These are phyloP conservation scores for Suillia variegata DNA, from an alignment of 2,888 invertebrate genomes.

Conservation along the genomic window DNA sequence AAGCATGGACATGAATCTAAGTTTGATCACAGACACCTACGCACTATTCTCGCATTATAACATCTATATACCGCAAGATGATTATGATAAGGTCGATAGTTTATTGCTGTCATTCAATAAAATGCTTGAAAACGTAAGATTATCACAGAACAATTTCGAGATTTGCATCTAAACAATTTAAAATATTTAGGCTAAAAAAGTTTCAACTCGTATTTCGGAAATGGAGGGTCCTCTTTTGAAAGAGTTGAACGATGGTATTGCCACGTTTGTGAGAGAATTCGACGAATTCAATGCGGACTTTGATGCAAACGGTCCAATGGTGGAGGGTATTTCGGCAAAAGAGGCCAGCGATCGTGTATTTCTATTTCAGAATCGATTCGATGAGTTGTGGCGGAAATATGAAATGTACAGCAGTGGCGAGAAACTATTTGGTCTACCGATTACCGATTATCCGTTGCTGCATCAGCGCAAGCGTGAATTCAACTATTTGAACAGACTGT, in stretches of 20 bases:
- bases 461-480: conserved; percentile 82
- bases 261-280: conserved; percentile 70
- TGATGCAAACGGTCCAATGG: conserved; percentile 82
- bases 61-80: conserved; percentile 75
- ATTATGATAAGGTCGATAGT: conserved; percentile 78
- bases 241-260: conserved; percentile 75
- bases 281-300: conserved; percentile 74
- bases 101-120: conserved; percentile 78
- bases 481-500: conserved; percentile 81
- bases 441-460: conserved; percentile 81
- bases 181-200: conserved; percentile 46
- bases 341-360: conserved; percentile 84
- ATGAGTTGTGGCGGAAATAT: conserved; percentile 80
- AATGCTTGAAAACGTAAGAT: conserved; percentile 73
- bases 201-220: conserved; percentile 64
- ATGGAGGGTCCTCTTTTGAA: conserved; percentile 73
- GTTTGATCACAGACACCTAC: conserved; percentile 81
- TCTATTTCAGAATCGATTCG: conserved; percentile 79
- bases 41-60: conserved; percentile 70
- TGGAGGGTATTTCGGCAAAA: conserved; percentile 78
- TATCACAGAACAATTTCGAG: not conserved
- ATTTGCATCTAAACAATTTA: not conserved
- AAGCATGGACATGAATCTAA: conserved; percentile 76
- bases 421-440: conserved; percentile 80
- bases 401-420: conserved; percentile 86